Percentiles rank a stretch among this genome's conserved stretches.
These are phyloP conservation scores for Eupithecia vulgata DNA, from an alignment of 2,888 invertebrate species.

Conservation along the genomic window DNA sequence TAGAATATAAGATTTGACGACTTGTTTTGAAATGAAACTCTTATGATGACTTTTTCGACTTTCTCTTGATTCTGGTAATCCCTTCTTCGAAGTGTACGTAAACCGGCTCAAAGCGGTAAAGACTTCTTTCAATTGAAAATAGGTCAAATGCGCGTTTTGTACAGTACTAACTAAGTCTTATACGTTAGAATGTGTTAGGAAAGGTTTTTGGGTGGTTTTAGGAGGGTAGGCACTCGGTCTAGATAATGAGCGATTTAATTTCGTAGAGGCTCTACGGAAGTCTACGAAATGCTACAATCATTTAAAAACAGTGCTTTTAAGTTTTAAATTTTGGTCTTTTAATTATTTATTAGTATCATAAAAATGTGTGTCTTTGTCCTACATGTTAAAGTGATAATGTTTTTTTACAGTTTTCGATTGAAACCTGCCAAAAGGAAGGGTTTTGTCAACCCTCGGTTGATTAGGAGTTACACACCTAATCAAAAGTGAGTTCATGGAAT, in stretches of 20 bases:
- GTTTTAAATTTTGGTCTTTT: neutral
- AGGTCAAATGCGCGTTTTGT: constrained; percentile 82
- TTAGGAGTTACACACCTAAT: constrained; percentile 35
- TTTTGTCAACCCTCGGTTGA: constrained; percentile 25
- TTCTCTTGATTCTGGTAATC: constrained; percentile 61
- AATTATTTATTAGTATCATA: too few species aligned
- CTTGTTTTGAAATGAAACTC: neutral
- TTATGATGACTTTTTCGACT: constrained; percentile 23
- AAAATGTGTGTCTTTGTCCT: neutral
- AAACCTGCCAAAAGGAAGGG: constrained; percentile 7
- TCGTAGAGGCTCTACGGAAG: neutral
- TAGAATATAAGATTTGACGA: neutral
- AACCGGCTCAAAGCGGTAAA: constrained; percentile 72
- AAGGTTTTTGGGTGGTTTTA: constrained; percentile 59
- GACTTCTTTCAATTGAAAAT: constrained; percentile 56
- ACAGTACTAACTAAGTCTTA: constrained; percentile 77
- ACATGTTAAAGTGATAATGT: neutral
- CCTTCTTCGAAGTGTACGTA: constrained; percentile 81
- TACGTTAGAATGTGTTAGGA: constrained; percentile 72
- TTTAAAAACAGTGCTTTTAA: neutral
- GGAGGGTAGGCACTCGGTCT: constrained; percentile 61
- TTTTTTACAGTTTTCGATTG: neutral
- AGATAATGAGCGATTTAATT: neutral
- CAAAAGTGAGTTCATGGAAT: constrained; percentile 24
- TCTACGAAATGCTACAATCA: neutral